Percentiles rank a stretch among this genome's conserved stretches.
Evolutionary conservation across 2,888 invertebrate species (phyloP).

Genomic region (Scotopteryx bipunctaria): DNA sequence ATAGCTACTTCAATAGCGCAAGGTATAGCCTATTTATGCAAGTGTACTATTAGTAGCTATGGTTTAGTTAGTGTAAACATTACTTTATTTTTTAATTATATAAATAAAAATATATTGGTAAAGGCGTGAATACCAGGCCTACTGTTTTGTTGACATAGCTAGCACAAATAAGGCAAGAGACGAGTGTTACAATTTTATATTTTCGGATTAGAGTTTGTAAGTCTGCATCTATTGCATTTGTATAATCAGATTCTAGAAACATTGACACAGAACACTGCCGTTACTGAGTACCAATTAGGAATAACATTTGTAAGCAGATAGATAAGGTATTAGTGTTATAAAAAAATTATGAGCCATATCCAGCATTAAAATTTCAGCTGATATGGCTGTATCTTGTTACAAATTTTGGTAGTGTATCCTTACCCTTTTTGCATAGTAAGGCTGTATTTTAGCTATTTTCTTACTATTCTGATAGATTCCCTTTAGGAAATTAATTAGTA

Average conservation of each 20-base stretch:
- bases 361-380: too few relatives aligned
- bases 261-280: slow-evolving; percentile 37
- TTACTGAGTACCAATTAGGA: slow-evolving; percentile 33
- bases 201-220: not conserved
- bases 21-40: too few relatives aligned
- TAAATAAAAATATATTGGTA: too few relatives aligned
- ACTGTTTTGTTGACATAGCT: too few relatives aligned
- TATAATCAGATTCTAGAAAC: slow-evolving; percentile 28
- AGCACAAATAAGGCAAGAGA: too few relatives aligned
- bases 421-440: slow-evolving; percentile 9
- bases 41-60: too few relatives aligned
- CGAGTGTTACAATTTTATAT: not conserved
- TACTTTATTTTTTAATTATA: too few relatives aligned
- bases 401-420: slow-evolving; percentile 2
- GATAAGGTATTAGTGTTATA: slow-evolving; percentile 13
- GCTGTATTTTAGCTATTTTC: slow-evolving; percentile 20
- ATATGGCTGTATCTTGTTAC: slow-evolving; percentile 6
- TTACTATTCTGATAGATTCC: slow-evolving; percentile 9
- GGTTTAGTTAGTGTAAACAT: too few relatives aligned
- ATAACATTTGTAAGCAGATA: slow-evolving; percentile 26
- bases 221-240: not conserved
- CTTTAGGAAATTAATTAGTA: slow-evolving; percentile 3
- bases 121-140: too few relatives aligned
- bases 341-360: too few relatives aligned
- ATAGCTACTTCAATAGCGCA: too few relatives aligned